Evolutionary conservation across 1,140 invertebrate species (phyloP).

Genomic region (Antheraea pernyi): DNA sequence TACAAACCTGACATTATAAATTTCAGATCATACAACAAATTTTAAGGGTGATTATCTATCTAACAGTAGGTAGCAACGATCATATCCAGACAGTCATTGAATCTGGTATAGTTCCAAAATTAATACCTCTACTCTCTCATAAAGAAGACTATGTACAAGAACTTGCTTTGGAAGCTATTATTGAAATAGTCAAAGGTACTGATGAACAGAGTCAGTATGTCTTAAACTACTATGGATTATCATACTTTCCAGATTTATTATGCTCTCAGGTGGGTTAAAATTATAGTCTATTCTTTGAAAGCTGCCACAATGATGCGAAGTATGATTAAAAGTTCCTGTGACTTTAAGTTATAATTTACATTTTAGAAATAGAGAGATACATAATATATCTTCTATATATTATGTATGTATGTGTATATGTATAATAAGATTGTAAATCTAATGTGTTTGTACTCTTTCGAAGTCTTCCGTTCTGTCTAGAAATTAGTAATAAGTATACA

Average conservation of each 20-base stretch:
- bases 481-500: too few relatives aligned
- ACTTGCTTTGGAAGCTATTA: slow-evolving; percentile 96
- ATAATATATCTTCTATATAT: too few relatives aligned
- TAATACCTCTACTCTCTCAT: slow-evolving; percentile 97
- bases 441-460: too few relatives aligned
- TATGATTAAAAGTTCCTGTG: too few relatives aligned
- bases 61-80: slow-evolving; percentile 98
- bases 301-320: too few relatives aligned
- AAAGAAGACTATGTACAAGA: slow-evolving; percentile 99
- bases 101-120: slow-evolving; percentile 94
- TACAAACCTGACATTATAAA: too few relatives aligned
- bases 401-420: too few relatives aligned
- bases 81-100: slow-evolving; percentile 99
- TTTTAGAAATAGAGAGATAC: too few relatives aligned
- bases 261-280: slow-evolving; percentile 83
- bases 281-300: not conserved
- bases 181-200: slow-evolving; percentile 99
- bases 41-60: slow-evolving; percentile 98
- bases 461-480: too few relatives aligned
- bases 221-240: slow-evolving; percentile 81
- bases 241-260: slow-evolving; percentile 93
- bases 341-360: too few relatives aligned
- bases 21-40: slow-evolving; percentile 97
- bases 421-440: too few relatives aligned
- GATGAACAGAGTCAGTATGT: slow-evolving; percentile 99